Evolutionary conservation across 2,113 vertebrate species (phyloP), one percentile per base, ranked within the genome.

Genomic region (Polypterus bichir): DNA sequence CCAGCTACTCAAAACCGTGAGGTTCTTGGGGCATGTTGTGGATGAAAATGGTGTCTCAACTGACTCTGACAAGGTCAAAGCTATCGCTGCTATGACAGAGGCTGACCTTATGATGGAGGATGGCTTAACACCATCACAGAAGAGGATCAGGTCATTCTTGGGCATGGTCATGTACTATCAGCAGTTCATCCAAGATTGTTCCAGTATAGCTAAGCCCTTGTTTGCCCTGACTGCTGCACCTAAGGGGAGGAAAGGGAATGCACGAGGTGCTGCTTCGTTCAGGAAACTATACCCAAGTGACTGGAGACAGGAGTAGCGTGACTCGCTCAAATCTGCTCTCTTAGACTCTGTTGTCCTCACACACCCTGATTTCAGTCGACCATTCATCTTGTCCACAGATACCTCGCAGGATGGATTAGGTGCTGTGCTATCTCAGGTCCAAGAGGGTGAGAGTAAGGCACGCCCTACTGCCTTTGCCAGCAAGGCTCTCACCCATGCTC

Each of bases 111-210:
- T 65, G 64, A 54, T 65, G 7, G 45, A 27, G 1, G 57, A 62
- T n/a, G 62, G 59, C 8, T 59, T 8, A 5, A 70, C 52, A 1
- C 71, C 61, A 7, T 67, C 47, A 46, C 46, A 59, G 1, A 5
- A 56, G 10, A n/a, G n/a, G n/a, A 58, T 72, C 1, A 70, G 59
- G 44, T 72, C 65, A 3, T 70, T 70, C 10, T 55, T 70, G 3
- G 64, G 60, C 4, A 72, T 67, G 65, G 57, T 69, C 44, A 59
- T 64, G 2, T 71, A 69, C 11, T 69, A 66, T n/a, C 61, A 69
- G 6, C 61, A 66, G 10, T 69, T 67, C 49, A 70, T 65, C 27
- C 62, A 51, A 1, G 46, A 54, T 48, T 68, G 60, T 11, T 69
- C 58, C 9, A 27, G 27, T 27, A 27, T 27, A 27, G 27, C 27